Evolutionary conservation across 2,888 invertebrate species (phyloP).

Genomic region (Nysson spinosus): DNA sequence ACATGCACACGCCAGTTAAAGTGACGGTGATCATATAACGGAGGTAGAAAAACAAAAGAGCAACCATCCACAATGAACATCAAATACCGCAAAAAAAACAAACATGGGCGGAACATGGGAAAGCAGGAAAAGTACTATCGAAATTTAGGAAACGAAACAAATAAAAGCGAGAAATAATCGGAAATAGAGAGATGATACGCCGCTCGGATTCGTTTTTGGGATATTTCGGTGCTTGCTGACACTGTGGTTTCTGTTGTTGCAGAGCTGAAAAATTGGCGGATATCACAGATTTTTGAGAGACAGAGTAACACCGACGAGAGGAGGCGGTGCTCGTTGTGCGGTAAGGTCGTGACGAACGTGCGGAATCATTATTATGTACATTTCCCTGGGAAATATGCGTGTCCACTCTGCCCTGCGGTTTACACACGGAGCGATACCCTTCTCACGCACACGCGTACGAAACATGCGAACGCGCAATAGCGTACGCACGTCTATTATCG

Average conservation of each 20-base stretch:
- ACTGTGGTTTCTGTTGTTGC: conserved; percentile 76
- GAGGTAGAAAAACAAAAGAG: background rate
- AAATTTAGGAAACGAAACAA: conserved; percentile 2
- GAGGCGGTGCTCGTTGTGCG: conserved; percentile 81
- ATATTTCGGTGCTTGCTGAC: conserved; percentile 67
- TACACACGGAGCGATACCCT: conserved; percentile 81
- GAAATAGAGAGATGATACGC: conserved; percentile 56
- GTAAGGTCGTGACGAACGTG: conserved; percentile 82
- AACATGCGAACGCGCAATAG: conserved; percentile 77
- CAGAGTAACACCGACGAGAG: conserved; percentile 80
- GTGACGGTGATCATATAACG: background rate
- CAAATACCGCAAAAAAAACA: conserved; percentile 8
- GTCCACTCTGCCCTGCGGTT: conserved; percentile 80
- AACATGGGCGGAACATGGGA: background rate
- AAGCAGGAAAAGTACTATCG: background rate
- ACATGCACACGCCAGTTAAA: conserved; percentile 37
- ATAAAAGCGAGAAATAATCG: conserved; percentile 19
- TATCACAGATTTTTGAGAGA: conserved; percentile 81
- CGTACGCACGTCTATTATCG: conserved; percentile 32
- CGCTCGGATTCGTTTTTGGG: conserved; percentile 14
- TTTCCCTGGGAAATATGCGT: conserved; percentile 81
- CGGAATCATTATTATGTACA: conserved; percentile 82
- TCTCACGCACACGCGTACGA: conserved; percentile 80
- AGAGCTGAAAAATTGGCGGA: conserved; percentile 80
- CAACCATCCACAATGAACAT: background rate